Base-by-base conservation (phyloP, 2,888 invertebrate genomes). In the Orchestes rusci region DNA sequence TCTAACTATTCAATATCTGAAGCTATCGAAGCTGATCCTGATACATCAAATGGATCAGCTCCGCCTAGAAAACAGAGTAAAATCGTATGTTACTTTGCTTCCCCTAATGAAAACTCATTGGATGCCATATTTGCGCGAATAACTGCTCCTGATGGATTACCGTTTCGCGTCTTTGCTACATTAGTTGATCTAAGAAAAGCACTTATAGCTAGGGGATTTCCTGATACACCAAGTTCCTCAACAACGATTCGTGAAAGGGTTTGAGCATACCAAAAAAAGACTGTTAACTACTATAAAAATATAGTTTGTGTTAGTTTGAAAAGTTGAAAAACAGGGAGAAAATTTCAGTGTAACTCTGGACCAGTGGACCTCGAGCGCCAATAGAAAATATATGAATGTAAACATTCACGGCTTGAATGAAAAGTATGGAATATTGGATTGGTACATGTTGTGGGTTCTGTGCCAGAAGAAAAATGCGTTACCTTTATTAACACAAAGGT, bases 321-420 rank as follows among this genome's bases (percentile, higher is more conserved):
- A n/a, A n/a, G n/a, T n/a, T n/a, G n/a, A n/a, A n/a, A 23, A 23
- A 23, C 23, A 23, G 10, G 23, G 32, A 32, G 4, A 15, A 16
- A 16, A 32, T 32, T 31, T 33, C 27, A 40, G 34, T 40, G 39
- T 45, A 33, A 45, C 39, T 16, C 23, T 40, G 27, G 39, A 45
- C 18, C 34, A 40, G 20, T 45, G 39, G 45, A 23, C 39, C 10
- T 45, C 39, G 4, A 34, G 23, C 23, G 16, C 39, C 16, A 39
- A 45, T 35, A 40, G 19, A 30, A 15, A 29, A 13, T 45, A 28
- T 16, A 17, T 41, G 36, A 45, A 45, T 29, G 33, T 45, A 23
- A 45, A 45, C 29, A 30, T 41, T 15, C 36, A 45, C 35, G 12
- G 16, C 8, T 4, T 16, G 7, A 41, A 46, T 15, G 28, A 17